Evolutionary conservation across 2,113 vertebrate species (phyloP).

Genomic region (Scolopax mira): DNA sequence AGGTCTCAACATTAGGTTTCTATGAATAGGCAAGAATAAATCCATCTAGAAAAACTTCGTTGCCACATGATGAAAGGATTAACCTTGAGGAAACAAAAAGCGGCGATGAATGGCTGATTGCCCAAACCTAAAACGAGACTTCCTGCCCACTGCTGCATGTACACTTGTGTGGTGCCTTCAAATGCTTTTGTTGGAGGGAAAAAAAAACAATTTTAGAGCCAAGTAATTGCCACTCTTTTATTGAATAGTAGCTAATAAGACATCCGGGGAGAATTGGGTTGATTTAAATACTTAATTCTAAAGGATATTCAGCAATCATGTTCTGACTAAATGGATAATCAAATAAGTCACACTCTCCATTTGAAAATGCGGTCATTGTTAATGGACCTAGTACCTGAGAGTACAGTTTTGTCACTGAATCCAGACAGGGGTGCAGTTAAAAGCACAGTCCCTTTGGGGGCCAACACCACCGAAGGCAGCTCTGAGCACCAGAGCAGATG

Average conservation of each 20-base stretch:
- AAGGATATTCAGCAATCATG: neutral
- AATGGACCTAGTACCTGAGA: neutral
- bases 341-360: conserved; percentile 23
- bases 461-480: neutral
- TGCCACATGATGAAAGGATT: neutral
- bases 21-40: neutral
- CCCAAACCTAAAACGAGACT: neutral
- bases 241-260: conserved; percentile 4
- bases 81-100: conserved; percentile 1
- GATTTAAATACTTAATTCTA: conserved; percentile 35
- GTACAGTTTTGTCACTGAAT: neutral
- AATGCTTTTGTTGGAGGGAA: neutral
- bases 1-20: neutral
- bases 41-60: neutral
- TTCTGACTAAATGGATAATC: conserved; percentile 35
- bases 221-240: conserved; percentile 20
- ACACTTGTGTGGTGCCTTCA: neutral
- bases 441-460: neutral
- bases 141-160: neutral
- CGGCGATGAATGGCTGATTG: neutral
- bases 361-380: neutral
- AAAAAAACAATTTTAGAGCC: neutral
- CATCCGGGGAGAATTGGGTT: neutral
- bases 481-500: neutral
- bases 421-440: neutral